Conservation (phyloP, 2,888 invertebrate species). For the Labia minor region DNA sequence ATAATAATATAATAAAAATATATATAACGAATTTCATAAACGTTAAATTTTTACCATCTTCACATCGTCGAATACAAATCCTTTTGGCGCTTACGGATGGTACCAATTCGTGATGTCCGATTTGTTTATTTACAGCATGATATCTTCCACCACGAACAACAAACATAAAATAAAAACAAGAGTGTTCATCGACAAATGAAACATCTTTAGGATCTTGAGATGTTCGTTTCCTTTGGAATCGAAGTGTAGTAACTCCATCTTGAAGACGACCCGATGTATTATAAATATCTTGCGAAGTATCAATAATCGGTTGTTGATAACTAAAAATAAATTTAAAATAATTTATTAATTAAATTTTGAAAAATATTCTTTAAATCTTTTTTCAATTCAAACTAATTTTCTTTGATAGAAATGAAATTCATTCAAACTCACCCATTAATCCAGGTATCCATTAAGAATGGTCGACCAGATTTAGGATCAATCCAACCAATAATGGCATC, state of each 20-base stretch:
- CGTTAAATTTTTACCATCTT: conserved; percentile 46
- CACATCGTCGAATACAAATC: conserved; percentile 75
- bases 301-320: conserved; percentile 50
- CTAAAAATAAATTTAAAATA: background rate
- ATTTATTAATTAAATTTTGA: no score
- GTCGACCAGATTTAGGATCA: conserved; percentile 60
- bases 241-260: conserved; percentile 66
- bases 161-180: conserved; percentile 77
- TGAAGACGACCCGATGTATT: conserved; percentile 56
- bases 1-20: conserved; percentile 15
- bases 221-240: conserved; percentile 64
- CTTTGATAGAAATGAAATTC: background rate
- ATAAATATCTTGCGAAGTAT: conserved; percentile 60
- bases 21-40: no score
- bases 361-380: no score
- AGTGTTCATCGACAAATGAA: conserved; percentile 64
- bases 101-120: conserved; percentile 62
- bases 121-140: conserved; percentile 74
- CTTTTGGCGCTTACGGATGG: conserved; percentile 63
- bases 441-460: conserved; percentile 84
- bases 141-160: conserved; percentile 72
- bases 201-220: conserved; percentile 65
- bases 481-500: conserved; percentile 86
- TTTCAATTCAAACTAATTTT: background rate
- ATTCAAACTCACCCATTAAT: conserved; percentile 70